Evolutionary conservation across 2,797 vertebrate species (phyloP).

Genomic region (Manis pentadactyla): DNA sequence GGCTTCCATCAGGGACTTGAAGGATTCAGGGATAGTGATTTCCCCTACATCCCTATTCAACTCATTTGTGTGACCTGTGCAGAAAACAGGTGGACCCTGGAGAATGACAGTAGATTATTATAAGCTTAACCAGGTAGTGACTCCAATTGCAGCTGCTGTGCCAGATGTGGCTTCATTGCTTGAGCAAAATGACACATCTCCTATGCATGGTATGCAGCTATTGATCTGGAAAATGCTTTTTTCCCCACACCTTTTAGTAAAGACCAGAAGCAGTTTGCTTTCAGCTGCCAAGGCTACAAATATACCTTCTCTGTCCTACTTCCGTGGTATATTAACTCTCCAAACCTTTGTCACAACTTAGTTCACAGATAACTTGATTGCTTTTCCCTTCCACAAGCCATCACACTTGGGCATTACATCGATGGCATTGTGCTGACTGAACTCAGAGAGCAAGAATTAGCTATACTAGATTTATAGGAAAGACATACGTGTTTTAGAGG

Average conservation of each 20-base stretch:
- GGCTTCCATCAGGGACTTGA: background rate
- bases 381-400: background rate
- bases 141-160: too few species aligned
- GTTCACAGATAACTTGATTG: background rate
- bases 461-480: background rate
- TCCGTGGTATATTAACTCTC: background rate
- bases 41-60: background rate
- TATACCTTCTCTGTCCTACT: background rate
- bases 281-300: background rate
- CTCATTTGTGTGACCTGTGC: background rate
- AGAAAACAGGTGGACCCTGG: background rate
- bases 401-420: background rate
- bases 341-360: background rate
- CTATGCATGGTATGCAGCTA: background rate
- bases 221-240: background rate
- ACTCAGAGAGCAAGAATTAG: background rate
- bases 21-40: background rate
- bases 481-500: background rate
- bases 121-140: too few species aligned
- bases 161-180: background rate
- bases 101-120: too few species aligned
- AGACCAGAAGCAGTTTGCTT: background rate
- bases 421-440: background rate
- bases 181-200: background rate
- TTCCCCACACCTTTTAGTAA: background rate